These are phyloP conservation scores for Aythya fuligula DNA, from an alignment of 2,797 vertebrate species.

Conservation along the genomic window DNA sequence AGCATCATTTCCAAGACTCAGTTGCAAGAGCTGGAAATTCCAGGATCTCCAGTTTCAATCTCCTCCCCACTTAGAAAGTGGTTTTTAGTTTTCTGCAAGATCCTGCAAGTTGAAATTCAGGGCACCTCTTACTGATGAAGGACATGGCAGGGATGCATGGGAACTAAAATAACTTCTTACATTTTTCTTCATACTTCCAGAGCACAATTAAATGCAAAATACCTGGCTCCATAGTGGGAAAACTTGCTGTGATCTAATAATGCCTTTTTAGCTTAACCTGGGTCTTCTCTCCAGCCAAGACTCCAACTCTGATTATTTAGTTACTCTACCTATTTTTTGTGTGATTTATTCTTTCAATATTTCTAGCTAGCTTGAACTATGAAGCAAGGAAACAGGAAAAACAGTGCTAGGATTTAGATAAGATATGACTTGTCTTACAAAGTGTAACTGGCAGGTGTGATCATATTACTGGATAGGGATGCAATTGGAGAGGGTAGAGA, in stretches of 20 bases:
- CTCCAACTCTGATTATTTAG: not conserved
- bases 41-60: not conserved
- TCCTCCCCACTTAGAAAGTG: not conserved
- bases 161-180: not conserved
- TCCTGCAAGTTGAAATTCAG: not conserved
- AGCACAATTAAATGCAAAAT: not conserved
- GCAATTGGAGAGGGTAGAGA: not conserved
- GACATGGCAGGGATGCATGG: not conserved
- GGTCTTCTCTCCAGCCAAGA: not conserved
- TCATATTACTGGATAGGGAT: not conserved
- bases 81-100: not conserved
- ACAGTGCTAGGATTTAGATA: not conserved
- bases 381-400: not conserved
- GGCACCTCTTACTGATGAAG: not conserved
- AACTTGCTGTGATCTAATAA: not conserved
- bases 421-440: not conserved
- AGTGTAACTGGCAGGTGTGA: not conserved
- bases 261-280: not conserved
- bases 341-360: not conserved
- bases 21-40: not conserved
- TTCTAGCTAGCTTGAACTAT: not conserved
- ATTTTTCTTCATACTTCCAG: not conserved
- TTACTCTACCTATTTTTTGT: not conserved
- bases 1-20: not conserved
- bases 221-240: not conserved